These are phyloP conservation scores for Oriolus oriolus DNA, from an alignment of 2,113 vertebrate species.

Conservation along the genomic window DNA sequence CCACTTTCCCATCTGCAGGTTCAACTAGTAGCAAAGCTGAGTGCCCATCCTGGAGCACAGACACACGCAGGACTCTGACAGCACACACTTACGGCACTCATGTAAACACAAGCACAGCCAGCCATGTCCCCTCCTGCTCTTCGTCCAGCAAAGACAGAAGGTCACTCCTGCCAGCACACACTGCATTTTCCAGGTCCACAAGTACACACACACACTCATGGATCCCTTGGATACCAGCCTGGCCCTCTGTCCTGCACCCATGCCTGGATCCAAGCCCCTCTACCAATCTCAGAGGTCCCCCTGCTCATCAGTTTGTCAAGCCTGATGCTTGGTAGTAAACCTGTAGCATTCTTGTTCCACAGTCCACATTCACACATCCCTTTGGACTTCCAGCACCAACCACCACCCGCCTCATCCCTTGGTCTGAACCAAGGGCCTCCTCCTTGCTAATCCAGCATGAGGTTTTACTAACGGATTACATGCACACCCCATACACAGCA, in stretches of 20 bases:
- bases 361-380: neutral
- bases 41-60: neutral
- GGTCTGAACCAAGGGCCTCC: neutral
- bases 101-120: neutral
- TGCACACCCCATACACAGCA: neutral
- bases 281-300: neutral
- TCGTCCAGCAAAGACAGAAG: fast-evolving
- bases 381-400: neutral
- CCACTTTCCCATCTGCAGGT: neutral
- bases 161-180: neutral
- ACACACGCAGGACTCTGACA: neutral
- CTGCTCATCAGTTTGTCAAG: neutral
- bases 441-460: neutral
- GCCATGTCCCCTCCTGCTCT: neutral
- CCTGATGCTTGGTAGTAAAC: neutral
- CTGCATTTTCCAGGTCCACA: neutral
- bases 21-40: neutral
- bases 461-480: neutral
- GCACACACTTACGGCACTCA: fast-evolving
- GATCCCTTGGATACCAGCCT: neutral
- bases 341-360: neutral
- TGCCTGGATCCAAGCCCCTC: neutral
- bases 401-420: neutral
- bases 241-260: neutral
- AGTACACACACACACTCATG: neutral